Evolutionary conservation across 2,888 invertebrate species (phyloP), one percentile per base, ranked within the genome.

Genomic region (Drosophila meridiana): DNA sequence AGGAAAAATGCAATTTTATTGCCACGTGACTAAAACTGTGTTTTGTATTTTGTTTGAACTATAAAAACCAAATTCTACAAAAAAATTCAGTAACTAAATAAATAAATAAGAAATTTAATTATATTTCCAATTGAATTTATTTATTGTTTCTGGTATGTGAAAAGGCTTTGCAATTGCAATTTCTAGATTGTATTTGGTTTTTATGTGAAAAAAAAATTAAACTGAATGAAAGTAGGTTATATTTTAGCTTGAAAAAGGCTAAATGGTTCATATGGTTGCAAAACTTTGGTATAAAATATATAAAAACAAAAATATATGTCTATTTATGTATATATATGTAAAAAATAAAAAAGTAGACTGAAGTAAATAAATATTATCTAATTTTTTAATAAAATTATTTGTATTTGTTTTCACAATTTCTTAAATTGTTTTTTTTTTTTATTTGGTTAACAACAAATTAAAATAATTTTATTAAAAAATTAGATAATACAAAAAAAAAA

Each of bases 21-120:
- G 28, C 26, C 67, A 69, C 70, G 57, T 60, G 72, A 71, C 45
- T 71, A n/a, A 53, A 71, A 71, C 73, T 26, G 32, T 45, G 20
- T 28, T 69, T 40, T 20, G 30, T 30, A 30, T 11, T 11, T 4
- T 48, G 20, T 58, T 70, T 59, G 14, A 70, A 43, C 48, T 57
- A 30, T 40, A 34, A 43, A 68, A 42, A 30, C 7, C 30, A 53
- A 47, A 9, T 5, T 14, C 30, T 8, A 40, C 50, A 40, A 40
- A 7, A 47, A 20, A 48, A 13, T 4, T 5, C 14, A 45, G 28
- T 3, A 57, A 32, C 13, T 20, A 43, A 34, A 20, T 26, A 60
- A 61, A 61, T 34, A 42, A 50, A 50, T 34, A 26, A 2, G 9
- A 43, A 45, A 56, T 63, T 60, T 60, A 61, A 38, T 61, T 52